These are phyloP conservation scores for Allacma fusca DNA, from an alignment of 2,888 invertebrate species.

Conservation along the genomic window DNA sequence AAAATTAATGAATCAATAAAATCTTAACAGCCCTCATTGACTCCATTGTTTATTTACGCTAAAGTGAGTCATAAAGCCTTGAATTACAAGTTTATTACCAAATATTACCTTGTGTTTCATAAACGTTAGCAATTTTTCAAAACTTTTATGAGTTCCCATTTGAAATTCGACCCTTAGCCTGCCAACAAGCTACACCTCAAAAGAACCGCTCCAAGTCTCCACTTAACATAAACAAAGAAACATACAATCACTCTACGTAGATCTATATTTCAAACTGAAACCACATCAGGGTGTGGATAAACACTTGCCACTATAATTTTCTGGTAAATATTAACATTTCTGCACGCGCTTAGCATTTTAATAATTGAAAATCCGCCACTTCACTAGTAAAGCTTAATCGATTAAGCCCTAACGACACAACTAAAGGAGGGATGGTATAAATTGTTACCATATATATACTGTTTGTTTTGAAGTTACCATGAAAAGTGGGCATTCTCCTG, in stretches of 20 bases:
- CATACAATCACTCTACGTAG: background rate
- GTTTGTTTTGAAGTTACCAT: too few species aligned
- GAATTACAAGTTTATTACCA: conserved; percentile 22
- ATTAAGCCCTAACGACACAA: background rate
- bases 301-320: background rate
- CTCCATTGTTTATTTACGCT: conserved; percentile 26
- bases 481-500: too few species aligned
- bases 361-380: background rate
- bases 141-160: conserved; percentile 5
- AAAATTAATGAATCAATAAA: conserved; percentile 27
- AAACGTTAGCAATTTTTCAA: conserved; percentile 19
- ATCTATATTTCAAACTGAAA: too few species aligned
- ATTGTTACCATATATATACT: too few species aligned
- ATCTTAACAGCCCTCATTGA: conserved; percentile 17
- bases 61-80: conserved; percentile 14
- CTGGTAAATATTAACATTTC: background rate
- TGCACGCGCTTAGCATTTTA: background rate
- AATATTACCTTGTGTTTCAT: conserved; percentile 18
- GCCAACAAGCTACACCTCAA: conserved; percentile 7
- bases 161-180: conserved; percentile 6
- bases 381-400: background rate
- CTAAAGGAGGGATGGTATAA: background rate
- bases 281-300: too few species aligned
- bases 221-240: background rate
- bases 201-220: background rate